These are phyloP conservation scores for Poliocrania exsul DNA, from an alignment of 2,797 vertebrate species.

Conservation along the genomic window DNA sequence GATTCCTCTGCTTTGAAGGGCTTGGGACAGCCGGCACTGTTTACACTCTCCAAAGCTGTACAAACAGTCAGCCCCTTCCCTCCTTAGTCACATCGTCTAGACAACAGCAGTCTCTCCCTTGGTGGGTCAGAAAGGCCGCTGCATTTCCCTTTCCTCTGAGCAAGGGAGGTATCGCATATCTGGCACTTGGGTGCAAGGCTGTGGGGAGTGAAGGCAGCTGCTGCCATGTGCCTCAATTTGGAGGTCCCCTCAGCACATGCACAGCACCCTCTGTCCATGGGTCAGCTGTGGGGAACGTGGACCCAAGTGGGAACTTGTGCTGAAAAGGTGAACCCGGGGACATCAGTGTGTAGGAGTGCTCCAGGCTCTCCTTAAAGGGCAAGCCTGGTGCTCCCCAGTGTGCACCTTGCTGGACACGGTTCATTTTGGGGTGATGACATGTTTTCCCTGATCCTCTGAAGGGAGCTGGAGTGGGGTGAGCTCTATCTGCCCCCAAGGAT, in stretches of 20 bases:
- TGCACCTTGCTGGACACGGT: accelerated
- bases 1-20: conserved; percentile 43
- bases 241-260: accelerated
- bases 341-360: neutral
- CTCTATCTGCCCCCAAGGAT: accelerated
- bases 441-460: neutral
- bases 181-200: neutral
- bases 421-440: neutral
- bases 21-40: neutral
- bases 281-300: neutral
- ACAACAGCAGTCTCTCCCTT: neutral
- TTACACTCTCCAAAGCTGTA: conserved; percentile 54
- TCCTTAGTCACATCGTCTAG: conserved; percentile 58
- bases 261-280: neutral
- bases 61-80: conserved; percentile 43
- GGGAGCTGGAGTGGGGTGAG: neutral
- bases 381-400: neutral
- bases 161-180: neutral
- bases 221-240: accelerated
- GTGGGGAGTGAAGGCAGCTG: neutral
- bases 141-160: conserved; percentile 43
- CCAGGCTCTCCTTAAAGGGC: neutral
- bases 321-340: accelerated
- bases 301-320: neutral
- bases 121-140: neutral